Conservation (phyloP, 2,113 vertebrate genomes). For the Brachyhypopomus occidentalis region DNA sequence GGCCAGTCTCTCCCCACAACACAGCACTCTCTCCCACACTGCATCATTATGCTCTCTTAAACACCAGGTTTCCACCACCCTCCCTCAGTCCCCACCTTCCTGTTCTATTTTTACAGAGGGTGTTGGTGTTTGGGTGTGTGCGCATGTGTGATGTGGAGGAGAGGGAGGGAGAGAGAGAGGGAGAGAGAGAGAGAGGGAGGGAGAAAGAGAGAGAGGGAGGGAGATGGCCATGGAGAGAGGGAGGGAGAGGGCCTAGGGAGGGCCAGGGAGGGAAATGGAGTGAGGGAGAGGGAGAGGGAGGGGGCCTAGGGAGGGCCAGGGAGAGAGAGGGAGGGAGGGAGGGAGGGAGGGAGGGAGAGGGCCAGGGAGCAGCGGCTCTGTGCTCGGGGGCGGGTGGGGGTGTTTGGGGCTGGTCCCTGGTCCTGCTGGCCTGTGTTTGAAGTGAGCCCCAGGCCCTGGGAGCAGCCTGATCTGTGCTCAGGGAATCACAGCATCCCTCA, state of each 20-base stretch:
- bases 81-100: slow-evolving; percentile 24
- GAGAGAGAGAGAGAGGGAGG: slow-evolving; percentile 39
- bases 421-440: slow-evolving; percentile 75
- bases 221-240: no score
- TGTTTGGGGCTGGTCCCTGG: slow-evolving; percentile 59
- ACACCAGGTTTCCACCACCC: slow-evolving; percentile 30
- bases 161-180: slow-evolving; percentile 39
- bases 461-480: slow-evolving; percentile 72
- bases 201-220: no score
- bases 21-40: slow-evolving; percentile 58
- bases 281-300: no score
- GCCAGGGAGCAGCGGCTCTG: slow-evolving; percentile 62
- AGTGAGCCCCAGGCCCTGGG: slow-evolving; percentile 75
- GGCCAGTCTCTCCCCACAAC: slow-evolving; percentile 21
- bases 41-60: slow-evolving; percentile 28
- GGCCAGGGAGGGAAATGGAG: no score
- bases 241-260: no score
- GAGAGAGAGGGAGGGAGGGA: no score
- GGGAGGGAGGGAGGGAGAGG: slow-evolving; percentile 32
- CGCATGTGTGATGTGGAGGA: slow-evolving; percentile 6
- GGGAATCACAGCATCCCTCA: slow-evolving; percentile 66
- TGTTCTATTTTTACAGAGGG: slow-evolving; percentile 45
- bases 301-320: no score
- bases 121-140: slow-evolving; percentile 21
- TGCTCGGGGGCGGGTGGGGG: slow-evolving; percentile 48